Base-by-base conservation (phyloP, 2,797 vertebrate genomes). In the Xiphorhynchus erythropygius region DNA sequence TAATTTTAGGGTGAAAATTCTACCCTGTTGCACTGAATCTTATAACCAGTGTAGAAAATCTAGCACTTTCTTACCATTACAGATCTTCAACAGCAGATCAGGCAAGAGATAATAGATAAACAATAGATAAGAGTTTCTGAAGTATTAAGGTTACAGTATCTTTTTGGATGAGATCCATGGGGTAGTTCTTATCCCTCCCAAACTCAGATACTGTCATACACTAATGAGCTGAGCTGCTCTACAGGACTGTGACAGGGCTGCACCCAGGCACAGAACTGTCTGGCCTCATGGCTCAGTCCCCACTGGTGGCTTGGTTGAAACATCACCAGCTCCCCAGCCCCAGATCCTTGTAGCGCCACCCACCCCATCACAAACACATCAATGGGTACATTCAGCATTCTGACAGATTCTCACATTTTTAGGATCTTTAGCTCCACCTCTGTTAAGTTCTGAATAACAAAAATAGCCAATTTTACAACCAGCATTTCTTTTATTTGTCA, bases 241-340 rank as follows among this genome's bases (percentile, higher is more conserved):
- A 39, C 4, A 1, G 27, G 0, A 0, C 64, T 2, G 0, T 2
- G 4, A 16, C 47, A 75, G 39, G 62, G 44, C 53, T 93, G 78
- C 16, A 74, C 8, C 10, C 11, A 13, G 57, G 35, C 15, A 7
- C 2, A 1, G 42, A 49, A 23, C 1, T 8, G 25, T 8, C 18
- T 42, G 63, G 21, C 37, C 32, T 41, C 1, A 1, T 8, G 18
- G 21, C 11, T 76, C 7, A 3, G 27, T n/a, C 16, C 7, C 46
- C 42, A 9, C 11, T 24, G 18, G 4, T 8, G 19, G 3, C 19
- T 87, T 65, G 13, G 9, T 35, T 22, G n/a, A 14, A 1, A 17
- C 2, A 1, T 42, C 44, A 25, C 7, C 3, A 0, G 11, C 4
- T 53, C 27, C 12, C 10, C 49, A 63, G 39, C 17, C 41, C 28